These are phyloP conservation scores for Ceratina japonica DNA, from an alignment of 1,140 invertebrate species.

Conservation along the genomic window DNA sequence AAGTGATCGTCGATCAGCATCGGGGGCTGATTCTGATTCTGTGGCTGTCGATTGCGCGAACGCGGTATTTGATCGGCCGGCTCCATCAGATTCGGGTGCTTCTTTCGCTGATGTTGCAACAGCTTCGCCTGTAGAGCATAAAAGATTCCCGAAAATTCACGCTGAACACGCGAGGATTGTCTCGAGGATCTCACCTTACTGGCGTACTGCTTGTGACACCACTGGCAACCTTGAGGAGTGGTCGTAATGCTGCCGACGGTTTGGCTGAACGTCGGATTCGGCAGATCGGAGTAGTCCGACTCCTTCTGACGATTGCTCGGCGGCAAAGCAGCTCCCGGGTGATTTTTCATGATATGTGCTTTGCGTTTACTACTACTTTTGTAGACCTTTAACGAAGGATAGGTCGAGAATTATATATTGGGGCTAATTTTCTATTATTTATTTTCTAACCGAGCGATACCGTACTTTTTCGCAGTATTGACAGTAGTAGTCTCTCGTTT, in stretches of 20 bases:
- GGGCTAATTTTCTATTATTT: background rate
- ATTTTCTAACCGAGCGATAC: background rate
- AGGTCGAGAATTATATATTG: background rate
- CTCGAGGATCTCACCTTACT: constrained; percentile 79
- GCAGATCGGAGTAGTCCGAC: constrained; percentile 78
- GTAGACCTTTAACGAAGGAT: constrained; percentile 81
- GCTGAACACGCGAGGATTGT: background rate
- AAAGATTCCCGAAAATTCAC: background rate
- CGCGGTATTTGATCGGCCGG: constrained; percentile 76
- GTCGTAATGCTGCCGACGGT: constrained; percentile 87
- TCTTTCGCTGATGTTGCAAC: constrained; percentile 89
- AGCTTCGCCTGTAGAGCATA: constrained; percentile 82
- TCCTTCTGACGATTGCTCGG: constrained; percentile 81
- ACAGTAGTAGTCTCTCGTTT: constrained; percentile 91
- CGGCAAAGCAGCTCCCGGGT: constrained; percentile 88
- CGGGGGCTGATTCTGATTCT: constrained; percentile 71
- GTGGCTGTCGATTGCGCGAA: constrained; percentile 72
- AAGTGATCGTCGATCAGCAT: constrained; percentile 66
- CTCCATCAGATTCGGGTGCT: constrained; percentile 81
- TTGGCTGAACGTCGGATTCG: constrained; percentile 84
- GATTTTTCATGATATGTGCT: constrained; percentile 91
- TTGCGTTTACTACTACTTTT: constrained; percentile 93
- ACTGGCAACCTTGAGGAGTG: constrained; percentile 87
- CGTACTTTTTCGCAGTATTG: constrained; percentile 90
- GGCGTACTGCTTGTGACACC: constrained; percentile 93